These are phyloP conservation scores for Furcula furcula DNA, from an alignment of 2,888 invertebrate genomes.

Conservation along the genomic window DNA sequence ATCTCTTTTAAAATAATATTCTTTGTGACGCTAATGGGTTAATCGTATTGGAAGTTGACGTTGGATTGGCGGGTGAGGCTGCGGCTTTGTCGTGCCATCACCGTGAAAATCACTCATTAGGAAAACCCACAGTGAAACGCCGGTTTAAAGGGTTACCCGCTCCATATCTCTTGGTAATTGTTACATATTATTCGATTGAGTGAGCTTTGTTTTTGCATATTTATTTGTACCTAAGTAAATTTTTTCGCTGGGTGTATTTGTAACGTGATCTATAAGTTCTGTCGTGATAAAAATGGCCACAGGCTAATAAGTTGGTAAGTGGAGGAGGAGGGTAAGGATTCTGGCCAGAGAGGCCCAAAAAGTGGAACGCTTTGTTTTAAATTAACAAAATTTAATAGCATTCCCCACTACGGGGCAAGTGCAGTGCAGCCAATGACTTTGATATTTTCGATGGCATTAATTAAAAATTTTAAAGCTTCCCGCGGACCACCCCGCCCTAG, in stretches of 20 bases:
- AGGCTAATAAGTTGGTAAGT: too few species aligned
- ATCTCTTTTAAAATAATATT: too few species aligned
- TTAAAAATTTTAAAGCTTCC: constrained; percentile 82
- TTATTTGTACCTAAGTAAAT: too few species aligned
- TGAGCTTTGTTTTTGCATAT: constrained; percentile 26
- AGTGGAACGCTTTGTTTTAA: constrained; percentile 55
- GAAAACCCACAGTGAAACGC: constrained; percentile 57
- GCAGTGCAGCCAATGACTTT: constrained; percentile 71
- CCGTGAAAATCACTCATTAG: constrained; percentile 61
- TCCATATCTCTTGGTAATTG: constrained; percentile 44
- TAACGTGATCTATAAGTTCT: too few species aligned
- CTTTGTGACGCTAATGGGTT: constrained; percentile 6
- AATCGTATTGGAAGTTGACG: constrained; percentile 60
- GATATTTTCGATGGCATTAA: constrained; percentile 79
- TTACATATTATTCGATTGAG: constrained; percentile 49
- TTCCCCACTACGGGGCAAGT: constrained; percentile 66
- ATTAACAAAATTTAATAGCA: constrained; percentile 62
- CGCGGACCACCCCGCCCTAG: constrained; percentile 41
- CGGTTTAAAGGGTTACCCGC: constrained; percentile 52
- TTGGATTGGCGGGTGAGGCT: constrained; percentile 44
- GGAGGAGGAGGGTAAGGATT: too few species aligned
- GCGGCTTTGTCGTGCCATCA: constrained; percentile 43
- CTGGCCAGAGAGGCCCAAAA: constrained; percentile 30
- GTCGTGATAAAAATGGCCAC: too few species aligned
- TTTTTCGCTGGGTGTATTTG: too few species aligned